phyloP scores from a whole-genome alignment of 2,113 vertebrate species.

The Zosterops japonicus region DNA sequence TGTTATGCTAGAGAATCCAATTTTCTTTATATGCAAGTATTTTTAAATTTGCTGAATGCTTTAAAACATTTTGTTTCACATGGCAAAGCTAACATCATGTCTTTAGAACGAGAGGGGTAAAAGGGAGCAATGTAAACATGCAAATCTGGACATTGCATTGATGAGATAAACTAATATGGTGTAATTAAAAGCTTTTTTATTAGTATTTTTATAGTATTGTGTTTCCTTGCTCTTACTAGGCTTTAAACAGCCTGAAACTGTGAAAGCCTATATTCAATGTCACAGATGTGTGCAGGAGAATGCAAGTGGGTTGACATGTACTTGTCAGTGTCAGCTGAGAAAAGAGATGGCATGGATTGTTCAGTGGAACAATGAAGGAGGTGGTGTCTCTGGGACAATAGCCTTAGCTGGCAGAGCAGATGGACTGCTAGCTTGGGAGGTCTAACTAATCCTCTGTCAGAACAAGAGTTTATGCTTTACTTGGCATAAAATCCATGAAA shows the following conservation, averaged over 20 bases:
- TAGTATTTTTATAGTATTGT: neutral
- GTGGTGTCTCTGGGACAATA: slow-evolving; percentile 56
- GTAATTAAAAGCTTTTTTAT: neutral
- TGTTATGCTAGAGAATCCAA: neutral
- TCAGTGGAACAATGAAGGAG: slow-evolving; percentile 43
- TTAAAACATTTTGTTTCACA: neutral
- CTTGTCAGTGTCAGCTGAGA: slow-evolving; percentile 60
- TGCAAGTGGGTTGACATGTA: slow-evolving; percentile 29
- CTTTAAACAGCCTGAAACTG: slow-evolving; percentile 7
- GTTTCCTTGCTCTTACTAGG: neutral
- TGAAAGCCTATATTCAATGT: slow-evolving; percentile 48
- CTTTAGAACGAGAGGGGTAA: neutral
- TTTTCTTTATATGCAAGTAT: slow-evolving; percentile 33
- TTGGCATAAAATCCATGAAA: neutral
- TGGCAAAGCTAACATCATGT: neutral
- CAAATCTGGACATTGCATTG: neutral
- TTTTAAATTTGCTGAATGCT: neutral
- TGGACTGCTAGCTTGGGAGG: slow-evolving; percentile 55
- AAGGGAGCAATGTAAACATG: neutral
- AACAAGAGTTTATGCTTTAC: slow-evolving; percentile 37
- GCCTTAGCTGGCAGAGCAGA: slow-evolving; percentile 55
- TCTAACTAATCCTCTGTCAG: slow-evolving; percentile 38
- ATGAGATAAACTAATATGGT: neutral
- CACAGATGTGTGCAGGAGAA: slow-evolving; percentile 44
- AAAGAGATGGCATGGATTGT: slow-evolving; percentile 47